Conservation (phyloP, 2,113 vertebrate genomes). For the Poeciliopsis turrubarensis region DNA sequence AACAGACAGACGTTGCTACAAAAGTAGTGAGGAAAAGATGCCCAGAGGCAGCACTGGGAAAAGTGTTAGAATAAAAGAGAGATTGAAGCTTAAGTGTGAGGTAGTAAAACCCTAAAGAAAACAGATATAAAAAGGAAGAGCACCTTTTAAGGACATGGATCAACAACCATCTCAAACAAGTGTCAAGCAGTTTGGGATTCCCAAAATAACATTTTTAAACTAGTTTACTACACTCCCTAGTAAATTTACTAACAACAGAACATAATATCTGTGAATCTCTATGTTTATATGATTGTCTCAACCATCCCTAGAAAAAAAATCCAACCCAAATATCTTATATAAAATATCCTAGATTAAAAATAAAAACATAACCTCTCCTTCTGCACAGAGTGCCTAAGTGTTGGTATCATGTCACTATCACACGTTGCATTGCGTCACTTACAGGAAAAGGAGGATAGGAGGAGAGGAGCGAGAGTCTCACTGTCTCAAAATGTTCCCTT, state of each 20-base stretch:
- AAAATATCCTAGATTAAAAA: no score
- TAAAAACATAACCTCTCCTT: slow-evolving; percentile 44
- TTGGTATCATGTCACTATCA: slow-evolving; percentile 44
- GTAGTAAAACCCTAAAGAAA: neutral
- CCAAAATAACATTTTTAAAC: slow-evolving; percentile 8
- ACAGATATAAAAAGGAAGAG: slow-evolving; percentile 1
- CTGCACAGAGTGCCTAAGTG: neutral
- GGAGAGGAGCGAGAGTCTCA: neutral
- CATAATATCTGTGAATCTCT: neutral
- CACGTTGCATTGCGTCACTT: slow-evolving; percentile 52
- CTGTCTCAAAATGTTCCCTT: slow-evolving; percentile 10
- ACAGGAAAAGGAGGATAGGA: neutral
- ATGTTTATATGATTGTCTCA: neutral
- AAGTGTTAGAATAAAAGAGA: neutral
- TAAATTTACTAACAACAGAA: slow-evolving; percentile 26
- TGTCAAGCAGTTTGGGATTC: slow-evolving; percentile 23
- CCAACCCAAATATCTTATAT: neutral
- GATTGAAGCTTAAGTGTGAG: neutral
- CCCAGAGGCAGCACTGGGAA: neutral
- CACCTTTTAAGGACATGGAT: slow-evolving; percentile 49
- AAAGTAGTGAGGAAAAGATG: neutral
- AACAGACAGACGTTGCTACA: neutral
- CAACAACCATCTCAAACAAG: slow-evolving; percentile 14
- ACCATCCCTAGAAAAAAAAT: neutral
- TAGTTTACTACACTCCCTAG: slow-evolving; percentile 18